These are phyloP conservation scores for Crossocerus cetratus DNA, from an alignment of 2,888 invertebrate genomes.

Conservation along the genomic window DNA sequence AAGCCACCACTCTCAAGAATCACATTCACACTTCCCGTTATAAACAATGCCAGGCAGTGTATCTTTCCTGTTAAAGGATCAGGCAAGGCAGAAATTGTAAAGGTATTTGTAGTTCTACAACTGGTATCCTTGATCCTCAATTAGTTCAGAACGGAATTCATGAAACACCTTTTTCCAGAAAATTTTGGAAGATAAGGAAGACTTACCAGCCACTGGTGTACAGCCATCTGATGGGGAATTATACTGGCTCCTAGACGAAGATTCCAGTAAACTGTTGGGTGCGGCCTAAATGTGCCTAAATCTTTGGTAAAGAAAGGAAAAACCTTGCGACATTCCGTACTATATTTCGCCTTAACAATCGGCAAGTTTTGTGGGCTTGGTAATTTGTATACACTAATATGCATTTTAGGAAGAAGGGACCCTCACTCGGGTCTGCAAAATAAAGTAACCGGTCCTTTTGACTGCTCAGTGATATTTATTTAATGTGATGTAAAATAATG, in stretches of 20 bases:
- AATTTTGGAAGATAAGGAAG: conserved; percentile 86
- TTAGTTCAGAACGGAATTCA: neutral
- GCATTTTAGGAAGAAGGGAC: conserved; percentile 55
- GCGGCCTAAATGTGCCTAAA: conserved; percentile 28
- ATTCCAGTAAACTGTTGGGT: conserved; percentile 62
- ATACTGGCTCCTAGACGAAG: conserved; percentile 78
- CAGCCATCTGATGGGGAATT: conserved; percentile 84
- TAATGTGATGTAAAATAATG: conserved; percentile 17
- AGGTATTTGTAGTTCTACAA: too few species aligned
- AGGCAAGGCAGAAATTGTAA: conserved; percentile 92
- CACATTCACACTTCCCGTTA: conserved; percentile 93
- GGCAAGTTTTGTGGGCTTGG: conserved; percentile 45
- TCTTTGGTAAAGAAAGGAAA: neutral
- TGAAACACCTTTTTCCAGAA: conserved; percentile 80
- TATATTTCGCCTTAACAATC: conserved; percentile 34
- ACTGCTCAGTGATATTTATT: conserved; percentile 34
- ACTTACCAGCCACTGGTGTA: conserved; percentile 88
- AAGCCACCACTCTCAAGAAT: conserved; percentile 95
- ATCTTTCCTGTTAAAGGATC: conserved; percentile 91
- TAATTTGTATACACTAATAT: conserved; percentile 56
- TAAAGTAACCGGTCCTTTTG: conserved; percentile 20
- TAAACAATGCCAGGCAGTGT: conserved; percentile 90
- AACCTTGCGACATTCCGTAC: conserved; percentile 56
- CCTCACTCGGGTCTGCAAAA: conserved; percentile 32
- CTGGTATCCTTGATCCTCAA: too few species aligned